A percentile compares a stretch with the other conserved stretches of the same genome.
These are phyloP conservation scores for Rutilus rutilus DNA, from an alignment of 2,113 vertebrate genomes.

Conservation along the genomic window DNA sequence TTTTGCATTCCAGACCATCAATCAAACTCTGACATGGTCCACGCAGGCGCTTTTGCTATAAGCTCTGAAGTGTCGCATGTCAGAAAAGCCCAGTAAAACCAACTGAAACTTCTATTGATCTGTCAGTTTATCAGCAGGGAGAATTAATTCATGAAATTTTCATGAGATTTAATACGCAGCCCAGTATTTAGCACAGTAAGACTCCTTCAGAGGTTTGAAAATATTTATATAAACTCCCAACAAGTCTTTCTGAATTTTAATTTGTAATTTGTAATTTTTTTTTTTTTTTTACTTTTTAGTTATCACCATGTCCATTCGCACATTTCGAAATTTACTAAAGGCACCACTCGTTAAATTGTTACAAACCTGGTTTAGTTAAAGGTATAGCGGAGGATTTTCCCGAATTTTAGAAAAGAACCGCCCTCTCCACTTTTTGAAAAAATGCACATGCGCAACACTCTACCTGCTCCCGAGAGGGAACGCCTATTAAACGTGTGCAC, in stretches of 20 bases:
- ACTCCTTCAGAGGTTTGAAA: slow-evolving; percentile 2
- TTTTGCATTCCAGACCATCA: slow-evolving; percentile 37
- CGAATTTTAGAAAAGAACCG: too few species aligned
- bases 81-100: not conserved
- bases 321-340: not conserved
- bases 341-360: too few species aligned
- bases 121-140: not conserved
- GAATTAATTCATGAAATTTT: not conserved
- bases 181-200: not conserved
- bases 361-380: too few species aligned
- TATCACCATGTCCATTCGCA: not conserved
- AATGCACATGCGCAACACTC: too few species aligned
- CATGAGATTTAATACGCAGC: not conserved
- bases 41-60: not conserved
- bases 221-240: not conserved
- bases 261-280: too few species aligned
- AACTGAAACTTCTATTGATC: not conserved
- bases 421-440: too few species aligned
- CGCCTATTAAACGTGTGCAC: too few species aligned
- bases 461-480: too few species aligned
- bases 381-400: too few species aligned
- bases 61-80: not conserved
- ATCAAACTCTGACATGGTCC: not conserved
- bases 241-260: not conserved
- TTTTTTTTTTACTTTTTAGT: not conserved